Evolutionary conservation across 64 coral and sea anemone species (phyloP).

Genomic region (Actinia equina): DNA sequence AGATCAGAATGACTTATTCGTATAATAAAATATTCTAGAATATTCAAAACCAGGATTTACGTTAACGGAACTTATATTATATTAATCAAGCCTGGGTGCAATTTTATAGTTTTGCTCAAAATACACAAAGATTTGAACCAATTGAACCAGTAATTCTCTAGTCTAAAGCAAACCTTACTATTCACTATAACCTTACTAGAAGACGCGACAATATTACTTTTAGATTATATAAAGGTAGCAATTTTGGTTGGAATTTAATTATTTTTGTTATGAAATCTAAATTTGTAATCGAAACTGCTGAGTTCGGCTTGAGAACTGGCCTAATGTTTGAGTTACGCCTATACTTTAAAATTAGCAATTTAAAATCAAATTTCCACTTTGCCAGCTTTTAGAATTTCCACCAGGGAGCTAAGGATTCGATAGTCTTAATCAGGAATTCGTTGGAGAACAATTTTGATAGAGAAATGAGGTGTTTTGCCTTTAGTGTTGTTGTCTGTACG

Average conservation of each 20-base stretch:
- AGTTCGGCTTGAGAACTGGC: neutral
- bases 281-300: neutral
- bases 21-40: neutral
- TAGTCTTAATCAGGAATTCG: neutral
- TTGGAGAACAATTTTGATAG: neutral
- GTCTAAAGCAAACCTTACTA: neutral
- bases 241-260: neutral
- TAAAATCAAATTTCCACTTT: neutral
- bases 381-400: neutral
- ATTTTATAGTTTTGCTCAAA: neutral
- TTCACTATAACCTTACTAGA: neutral
- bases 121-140: too few relatives aligned
- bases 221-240: neutral
- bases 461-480: neutral
- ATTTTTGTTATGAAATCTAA: neutral
- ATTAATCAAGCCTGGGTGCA: neutral
- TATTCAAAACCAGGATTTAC: neutral
- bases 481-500: too few relatives aligned
- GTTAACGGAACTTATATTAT: neutral
- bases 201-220: neutral
- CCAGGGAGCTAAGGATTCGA: neutral
- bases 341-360: neutral
- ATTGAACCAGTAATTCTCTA: too few relatives aligned
- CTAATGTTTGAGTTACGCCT: neutral
- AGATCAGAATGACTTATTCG: neutral